Evolutionary conservation across 2,113 vertebrate genomes (phyloP), one percentile per base, ranked within the genome.

Genomic region (Phocoena phocoena): DNA sequence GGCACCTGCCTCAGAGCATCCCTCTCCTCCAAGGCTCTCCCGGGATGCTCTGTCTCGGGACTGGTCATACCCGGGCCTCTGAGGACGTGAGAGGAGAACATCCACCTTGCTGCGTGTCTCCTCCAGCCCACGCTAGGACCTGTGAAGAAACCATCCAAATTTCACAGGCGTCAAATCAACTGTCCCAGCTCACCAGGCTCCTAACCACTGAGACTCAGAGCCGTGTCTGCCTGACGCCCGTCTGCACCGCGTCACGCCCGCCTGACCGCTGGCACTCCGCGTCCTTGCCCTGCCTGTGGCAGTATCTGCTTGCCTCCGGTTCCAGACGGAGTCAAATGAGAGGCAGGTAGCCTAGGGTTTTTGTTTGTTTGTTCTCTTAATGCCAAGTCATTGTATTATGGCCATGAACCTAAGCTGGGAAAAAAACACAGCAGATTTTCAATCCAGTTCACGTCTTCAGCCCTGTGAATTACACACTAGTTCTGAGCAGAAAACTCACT

Each of bases 181-280:
- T 11, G 65, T 31, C n/a, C 15, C 33, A n/a, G 62, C 20, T 60
- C 28, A 2, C 53, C 63, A 33, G 74, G 25, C 65, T 67, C 1
- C 1, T 12, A 47, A 5, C 38, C 2, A 26, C 3, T 0, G 38
- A 84, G 47, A n/a, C 41, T 15, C n/a, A 26, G 15, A 87, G 15
- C 41, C 5, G 1, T 2, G 41, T 8, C 36, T 1, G 2, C n/a
- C 41, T 2, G 31, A 10, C 0, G 4, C 25, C 58, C 13, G 4
- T 14, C 6, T 10, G 80, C 6, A 3, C 55, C 67, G 55, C n/a
- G 26, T 31, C 62, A 20, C 21, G 6, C 62, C 63, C 9, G 12
- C 26, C 70, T 11, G 31, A 50, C 2, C 12, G 17, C 17, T n/a
- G 41, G 17, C 8, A 4, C 17, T 8, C 5, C 4, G 0, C 0